phyloP scores from a whole-genome alignment of 2,797 vertebrate genomes.

The Brachymystax lenok region DNA sequence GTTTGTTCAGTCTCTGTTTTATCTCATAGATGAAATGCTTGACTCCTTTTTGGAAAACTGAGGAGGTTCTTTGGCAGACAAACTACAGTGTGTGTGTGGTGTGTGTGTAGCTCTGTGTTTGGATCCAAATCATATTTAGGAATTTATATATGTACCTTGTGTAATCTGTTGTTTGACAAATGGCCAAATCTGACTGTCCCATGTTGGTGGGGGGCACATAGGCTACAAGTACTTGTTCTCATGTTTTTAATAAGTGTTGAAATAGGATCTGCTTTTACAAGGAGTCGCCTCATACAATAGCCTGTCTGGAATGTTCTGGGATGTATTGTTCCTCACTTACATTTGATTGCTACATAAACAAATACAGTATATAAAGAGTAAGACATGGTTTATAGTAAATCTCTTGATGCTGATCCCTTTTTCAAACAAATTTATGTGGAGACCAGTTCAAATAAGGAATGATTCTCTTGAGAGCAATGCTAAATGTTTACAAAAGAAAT shows the following conservation, averaged over 20 bases:
- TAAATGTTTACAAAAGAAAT: neutral
- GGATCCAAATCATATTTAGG: constrained; percentile 44
- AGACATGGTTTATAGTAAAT: neutral
- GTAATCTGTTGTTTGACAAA: constrained; percentile 51
- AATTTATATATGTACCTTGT: constrained; percentile 28
- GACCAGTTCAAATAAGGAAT: neutral
- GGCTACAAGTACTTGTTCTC: constrained; percentile 9
- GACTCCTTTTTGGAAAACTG: constrained; percentile 61
- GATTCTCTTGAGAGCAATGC: neutral
- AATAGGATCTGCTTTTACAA: constrained; percentile 25
- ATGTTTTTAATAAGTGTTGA: constrained; percentile 30
- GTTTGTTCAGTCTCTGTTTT: constrained; percentile 72
- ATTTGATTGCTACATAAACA: constrained; percentile 12
- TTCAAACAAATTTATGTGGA: neutral
- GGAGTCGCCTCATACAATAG: neutral
- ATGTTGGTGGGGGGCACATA: constrained; percentile 9
- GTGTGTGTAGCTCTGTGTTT: constrained; percentile 46
- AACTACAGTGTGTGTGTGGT: constrained; percentile 38
- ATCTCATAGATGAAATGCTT: constrained; percentile 81
- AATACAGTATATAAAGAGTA: neutral
- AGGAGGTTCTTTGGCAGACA: constrained; percentile 72
- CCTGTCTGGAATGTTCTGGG: constrained; percentile 14
- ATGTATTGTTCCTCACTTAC: constrained; percentile 5
- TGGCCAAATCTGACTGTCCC: constrained; percentile 30
- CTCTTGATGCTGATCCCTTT: neutral